Evolutionary conservation across 2,113 vertebrate species (phyloP), one percentile per base, ranked within the genome.

Genomic region (Syngnathus typhle): DNA sequence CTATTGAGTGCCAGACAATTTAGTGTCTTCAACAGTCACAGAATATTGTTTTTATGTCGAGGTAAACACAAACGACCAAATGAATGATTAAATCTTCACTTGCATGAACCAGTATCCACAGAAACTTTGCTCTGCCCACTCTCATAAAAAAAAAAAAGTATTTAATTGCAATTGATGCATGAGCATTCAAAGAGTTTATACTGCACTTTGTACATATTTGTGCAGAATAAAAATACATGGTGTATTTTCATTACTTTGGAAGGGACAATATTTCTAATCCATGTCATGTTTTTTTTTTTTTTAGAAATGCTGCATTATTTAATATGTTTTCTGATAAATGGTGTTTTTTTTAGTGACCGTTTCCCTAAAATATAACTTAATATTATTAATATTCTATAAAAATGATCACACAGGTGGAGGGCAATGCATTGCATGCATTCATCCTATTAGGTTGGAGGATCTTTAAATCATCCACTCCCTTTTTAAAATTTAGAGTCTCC

Each of bases 161-260:
- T 32, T 32, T 32, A 32, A 3, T 32, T 32, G 27, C 27, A 32
- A 32, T 32, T 32, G 27, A 32, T 32, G 27, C 27, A 32, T 32
- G 27, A 32, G 27, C 27, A 32, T 32, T 32, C 27, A 32, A 32
- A 32, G 27, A 32, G 27, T 32, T 32, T 32, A 32, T 32, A 32
- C 3, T 32, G 27, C 27, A 32, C 27, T 32, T 32, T 32, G 27
- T 32, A 32, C 27, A 32, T 32, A 32, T 32, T 32, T 32, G 27
- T 32, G 27, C 27, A 32, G 27, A 32, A 51, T 13, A 59, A 75
- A 68, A 75, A 67, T 67, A 18, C 68, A 46, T 81, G 77, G 84
- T 55, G 52, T 27, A 55, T 13, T 55, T 55, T 55, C 10, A 54
- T 54, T 10, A 55, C 10, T 13, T 54, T 23, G 51, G 19, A 7